Evolutionary conservation across 2,888 invertebrate species (phyloP), one percentile per base, ranked within the genome.

Genomic region (Drosophila kanekoi): DNA sequence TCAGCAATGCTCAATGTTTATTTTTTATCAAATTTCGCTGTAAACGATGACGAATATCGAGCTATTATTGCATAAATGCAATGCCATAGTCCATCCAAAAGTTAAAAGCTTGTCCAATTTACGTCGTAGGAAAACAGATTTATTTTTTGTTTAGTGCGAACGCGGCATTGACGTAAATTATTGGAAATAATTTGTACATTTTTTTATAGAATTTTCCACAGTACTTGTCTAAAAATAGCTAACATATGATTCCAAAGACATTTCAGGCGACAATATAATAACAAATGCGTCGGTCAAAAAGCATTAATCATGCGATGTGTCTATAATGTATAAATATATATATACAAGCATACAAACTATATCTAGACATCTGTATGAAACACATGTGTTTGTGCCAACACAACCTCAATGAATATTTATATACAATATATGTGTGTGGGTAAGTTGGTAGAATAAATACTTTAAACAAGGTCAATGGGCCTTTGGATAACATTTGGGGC

Each of bases 161-260:
- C 28, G 35, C 35, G 57, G 41, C 37, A 69, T 44, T 78, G 79
- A 75, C 79, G 79, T 70, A 77, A 63, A 79, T 45, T 75, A 67
- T 45, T 35, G 48, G 23, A 47, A 66, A 72, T n/a, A 13, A 13
- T 40, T 18, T 52, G 2, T 4, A 14, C 13, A 45, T 11, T 33
- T 63, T 75, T 49, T 8, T 51, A 41, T 56, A 54, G 13, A 49
- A 35, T 57, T 56, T 76, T 76, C n/a, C 23, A 41, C 23, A 38
- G 41, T 28, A 38, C 4, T n/a, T 11, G 14, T 6, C 61, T 47
- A 59, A 68, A 73, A 68, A 68, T 75, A 74, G 23, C 23, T 9
- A 20, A 18, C 47, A 65, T 23, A 32, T 64, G 49, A 72, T 77
- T 77, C 53, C 52, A 58, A 70, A 60, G 57, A 45, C 59, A 47